Evolutionary conservation across 2,113 vertebrate species (phyloP).

Genomic region (Phrynosoma blainvillii): DNA sequence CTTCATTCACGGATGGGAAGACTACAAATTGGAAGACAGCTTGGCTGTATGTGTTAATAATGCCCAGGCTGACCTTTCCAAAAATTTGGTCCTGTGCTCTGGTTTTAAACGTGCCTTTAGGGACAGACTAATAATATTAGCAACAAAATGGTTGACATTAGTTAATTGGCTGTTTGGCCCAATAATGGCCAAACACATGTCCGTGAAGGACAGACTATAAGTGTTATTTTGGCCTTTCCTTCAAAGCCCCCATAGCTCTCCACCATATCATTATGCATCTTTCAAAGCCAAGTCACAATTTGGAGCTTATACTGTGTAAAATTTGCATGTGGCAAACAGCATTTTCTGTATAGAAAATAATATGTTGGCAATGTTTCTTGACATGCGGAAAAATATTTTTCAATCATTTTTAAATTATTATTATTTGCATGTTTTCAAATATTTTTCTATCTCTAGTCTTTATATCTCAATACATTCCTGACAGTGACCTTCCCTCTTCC

Average conservation of each 20-base stretch:
- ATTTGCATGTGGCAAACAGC: too few species aligned
- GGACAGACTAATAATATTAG: background rate
- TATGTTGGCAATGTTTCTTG: too few species aligned
- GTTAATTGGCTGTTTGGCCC: constrained; percentile 33
- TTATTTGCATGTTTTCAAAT: too few species aligned
- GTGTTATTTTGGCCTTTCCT: background rate
- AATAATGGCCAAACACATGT: background rate
- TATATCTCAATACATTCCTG: background rate
- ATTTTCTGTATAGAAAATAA: too few species aligned
- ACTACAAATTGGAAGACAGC: constrained; percentile 47
- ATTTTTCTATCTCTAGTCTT: background rate
- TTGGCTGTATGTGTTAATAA: constrained; percentile 51
- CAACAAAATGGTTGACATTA: background rate
- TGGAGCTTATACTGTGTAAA: too few species aligned
- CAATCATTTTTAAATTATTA: too few species aligned
- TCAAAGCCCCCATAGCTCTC: background rate
- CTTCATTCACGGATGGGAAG: background rate
- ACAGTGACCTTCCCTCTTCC: background rate
- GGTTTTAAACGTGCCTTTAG: background rate
- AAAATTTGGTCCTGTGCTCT: constrained; percentile 47
- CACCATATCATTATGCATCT: background rate
- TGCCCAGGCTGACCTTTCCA: constrained; percentile 43
- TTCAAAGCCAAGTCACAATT: too few species aligned
- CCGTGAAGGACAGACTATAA: background rate
- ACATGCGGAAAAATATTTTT: too few species aligned